Base-by-base conservation (phyloP, 1,140 invertebrate species). In the Drosophila baimaii region DNA sequence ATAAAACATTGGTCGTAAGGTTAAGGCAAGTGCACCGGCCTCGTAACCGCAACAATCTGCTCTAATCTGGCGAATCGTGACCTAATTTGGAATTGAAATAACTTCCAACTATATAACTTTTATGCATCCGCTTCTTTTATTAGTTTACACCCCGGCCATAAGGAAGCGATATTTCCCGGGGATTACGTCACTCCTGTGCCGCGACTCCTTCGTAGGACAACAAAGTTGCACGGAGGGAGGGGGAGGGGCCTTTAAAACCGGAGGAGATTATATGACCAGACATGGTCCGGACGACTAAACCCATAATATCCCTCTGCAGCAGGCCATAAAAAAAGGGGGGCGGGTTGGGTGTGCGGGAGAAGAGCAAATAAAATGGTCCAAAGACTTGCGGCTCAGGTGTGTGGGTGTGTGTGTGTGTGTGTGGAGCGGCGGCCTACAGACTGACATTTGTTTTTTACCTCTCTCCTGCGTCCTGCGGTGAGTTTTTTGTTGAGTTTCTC, bases 341-440 rank as follows among this genome's bases (percentile, higher is more conserved):
- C n/a, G n/a, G n/a, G n/a, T n/a, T n/a, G n/a, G n/a, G n/a, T n/a
- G n/a, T n/a, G n/a, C n/a, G 17, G 5, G 25, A 17, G 29, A 47
- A 63, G 56, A 41, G 57, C 71, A 74, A 74, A 63, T 72, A 43
- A 72, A 72, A 58, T 51, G 55, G 66, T 44, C 47, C 21, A 44
- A 37, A 72, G 52, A 31, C 52, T 51, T 56, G 52, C 33, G 33
- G 29, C 62, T 58, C 61, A 75, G 73, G 73, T 75, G 71, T 71
- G 66, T 35, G 49, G n/a, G n/a, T n/a, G n/a, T n/a, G n/a, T n/a
- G n/a, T n/a, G n/a, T n/a, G n/a, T n/a, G n/a, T n/a, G n/a, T n/a
- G n/a, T n/a, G n/a, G n/a, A 19, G 29, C 10, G 17, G 33, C 23
- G 39, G 33, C 39, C 49, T 54, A 33, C 37, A 23, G 58, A 70